phyloP scores from a whole-genome alignment of 1,140 invertebrate genomes.

The Branchinecta lynchi region DNA sequence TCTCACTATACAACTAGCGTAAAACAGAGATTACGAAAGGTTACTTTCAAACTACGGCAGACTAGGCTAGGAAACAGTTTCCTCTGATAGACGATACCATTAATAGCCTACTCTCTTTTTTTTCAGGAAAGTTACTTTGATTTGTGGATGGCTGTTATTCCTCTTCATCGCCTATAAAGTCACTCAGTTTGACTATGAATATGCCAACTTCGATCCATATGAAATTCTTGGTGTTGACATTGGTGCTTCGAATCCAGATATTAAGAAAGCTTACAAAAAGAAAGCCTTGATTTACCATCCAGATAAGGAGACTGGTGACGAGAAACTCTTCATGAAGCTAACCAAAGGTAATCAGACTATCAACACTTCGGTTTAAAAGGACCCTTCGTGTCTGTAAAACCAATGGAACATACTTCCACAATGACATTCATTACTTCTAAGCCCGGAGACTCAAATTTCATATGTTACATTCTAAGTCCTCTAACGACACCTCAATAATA shows the following conservation, averaged over 20 bases:
- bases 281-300: constrained; percentile 88
- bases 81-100: constrained; percentile 60
- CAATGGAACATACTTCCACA: too few species aligned
- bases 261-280: constrained; percentile 90
- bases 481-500: too few species aligned
- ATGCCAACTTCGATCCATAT: constrained; percentile 97
- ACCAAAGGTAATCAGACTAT: constrained; percentile 65
- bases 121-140: constrained; percentile 47
- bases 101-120: constrained; percentile 43
- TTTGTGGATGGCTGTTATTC: constrained; percentile 76
- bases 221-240: constrained; percentile 79
- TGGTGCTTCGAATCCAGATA: constrained; percentile 65
- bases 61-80: constrained; percentile 59
- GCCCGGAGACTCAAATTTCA: too few species aligned
- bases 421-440: too few species aligned
- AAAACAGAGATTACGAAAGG: too few species aligned
- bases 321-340: constrained; percentile 91
- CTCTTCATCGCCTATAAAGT: constrained; percentile 84
- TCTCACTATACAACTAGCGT: too few species aligned
- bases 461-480: too few species aligned
- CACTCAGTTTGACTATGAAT: constrained; percentile 91
- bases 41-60: constrained; percentile 62
- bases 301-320: constrained; percentile 92
- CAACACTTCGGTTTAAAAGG: too few species aligned
- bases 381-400: too few species aligned